Base-by-base conservation (phyloP, 2,113 vertebrate species). In the Myxocyprinus asiaticus region DNA sequence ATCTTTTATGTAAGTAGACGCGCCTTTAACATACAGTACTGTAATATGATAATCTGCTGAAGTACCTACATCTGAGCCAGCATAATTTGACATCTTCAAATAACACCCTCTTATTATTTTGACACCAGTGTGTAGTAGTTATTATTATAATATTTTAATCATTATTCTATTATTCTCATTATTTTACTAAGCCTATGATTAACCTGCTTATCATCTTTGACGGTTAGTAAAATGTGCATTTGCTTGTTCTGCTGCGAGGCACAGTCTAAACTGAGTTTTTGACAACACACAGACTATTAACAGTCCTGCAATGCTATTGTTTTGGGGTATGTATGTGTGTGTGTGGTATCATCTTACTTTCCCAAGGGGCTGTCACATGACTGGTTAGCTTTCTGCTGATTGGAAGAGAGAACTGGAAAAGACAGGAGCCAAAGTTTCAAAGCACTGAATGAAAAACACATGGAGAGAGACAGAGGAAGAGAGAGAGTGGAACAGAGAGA, bases 371-470 rank as follows among this genome's bases (percentile, higher is more conserved):
- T 86, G 90, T 91, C 91, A 93, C 88, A 86, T 92, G 91, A 91
- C 86, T 76, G 70, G 45, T 53, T 68, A 73, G 78, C 78, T 72
- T 59, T 76, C 65, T 84, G 69, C 78, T 63, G 85, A 84, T 84
- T 76, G 78, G 78, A 77, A 43, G 22, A 43, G 22, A 33, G 59
- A 15, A 12, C 58, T 47, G 51, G 59, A 66, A 79, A 62, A 72
- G 75, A 85, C 59, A 82, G 85, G 81, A 85, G 44, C 55, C 5
- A 72, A 51, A 82, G 78, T 82, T 77, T 82, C 84, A 81, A 79
- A 83, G 80, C 86, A 85, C 88, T 89, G 87, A 89, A 92, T 84
- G 88, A 90, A 87, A 91, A 91, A 84, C 88, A 92, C 89, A 91
- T 91, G 91, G 84, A 53, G 82, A 50, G 76, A 70, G 55, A 58